Evolutionary conservation across 2,888 invertebrate species (phyloP), one percentile per base, ranked within the genome.

Genomic region (Cenopis cana): DNA sequence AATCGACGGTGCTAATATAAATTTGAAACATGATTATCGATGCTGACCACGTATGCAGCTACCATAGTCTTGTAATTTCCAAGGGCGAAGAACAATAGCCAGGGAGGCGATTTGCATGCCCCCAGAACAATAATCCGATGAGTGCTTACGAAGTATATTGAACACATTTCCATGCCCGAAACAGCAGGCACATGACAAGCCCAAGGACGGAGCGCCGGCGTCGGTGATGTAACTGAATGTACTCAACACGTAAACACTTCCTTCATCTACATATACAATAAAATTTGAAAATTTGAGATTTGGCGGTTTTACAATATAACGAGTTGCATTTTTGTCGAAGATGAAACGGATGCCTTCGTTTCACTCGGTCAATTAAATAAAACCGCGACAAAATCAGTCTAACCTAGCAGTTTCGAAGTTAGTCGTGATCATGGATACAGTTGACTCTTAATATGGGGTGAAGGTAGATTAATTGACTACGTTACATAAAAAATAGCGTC

Each of bases 81-180:
- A 90, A 91, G 89, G 91, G 88, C 90, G 85, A 80, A 78, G 83
- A 86, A 92, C 91, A 93, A 92, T 92, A 85, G 90, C 84, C 84
- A 81, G 82, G 87, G 89, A 89, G 82, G 84, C 83, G 83, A 89
- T 91, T 91, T 88, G 90, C 87, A 91, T 91, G 81, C 83, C 79
- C 78, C 78, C 79, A 81, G 79, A 80, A 81, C 78, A 29, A 56
- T 56, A 56, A 56, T 66, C 61, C 81, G 81, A 84, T 83, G 83
- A 83, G 79, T 79, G 81, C 79, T 82, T 83, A n/a, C n/a, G n/a
- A 81, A 78, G 82, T 79, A 85, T 82, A 87, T 87, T 89, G 86
- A 85, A 85, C 81, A 85, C 90, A 91, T 92, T 91, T 89, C 85
- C 90, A 91, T 91, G 89, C 82, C 90, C 85, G 82, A 89, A 90